Evolutionary conservation across 2,888 invertebrate genomes (phyloP).

Genomic region (Megaustenia siamemsis): DNA sequence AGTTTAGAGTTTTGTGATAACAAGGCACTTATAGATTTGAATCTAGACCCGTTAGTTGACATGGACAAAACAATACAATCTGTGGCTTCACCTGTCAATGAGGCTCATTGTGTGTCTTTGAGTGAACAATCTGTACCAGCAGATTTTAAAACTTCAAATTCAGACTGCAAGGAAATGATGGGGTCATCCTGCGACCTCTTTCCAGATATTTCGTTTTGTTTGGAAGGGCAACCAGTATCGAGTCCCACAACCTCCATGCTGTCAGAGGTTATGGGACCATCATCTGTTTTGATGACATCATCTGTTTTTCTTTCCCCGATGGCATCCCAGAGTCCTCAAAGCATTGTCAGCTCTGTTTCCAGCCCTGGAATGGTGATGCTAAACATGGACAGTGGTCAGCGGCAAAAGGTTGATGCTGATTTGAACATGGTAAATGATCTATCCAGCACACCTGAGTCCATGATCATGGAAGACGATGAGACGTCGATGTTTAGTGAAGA

Average conservation of each 20-base stretch:
- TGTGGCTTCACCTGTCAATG: not conserved
- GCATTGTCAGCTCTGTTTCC: not conserved
- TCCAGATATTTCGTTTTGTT: slow-evolving; percentile 35
- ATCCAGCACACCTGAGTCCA: slow-evolving; percentile 15
- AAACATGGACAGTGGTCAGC: slow-evolving; percentile 22
- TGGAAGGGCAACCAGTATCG: slow-evolving; percentile 15
- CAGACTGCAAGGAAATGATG: not conserved
- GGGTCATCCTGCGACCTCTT: not conserved
- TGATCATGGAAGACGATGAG: not conserved
- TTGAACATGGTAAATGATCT: not conserved
- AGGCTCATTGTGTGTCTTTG: not conserved
- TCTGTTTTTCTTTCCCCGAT: not conserved
- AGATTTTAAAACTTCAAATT: not conserved
- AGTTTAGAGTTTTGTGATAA: not conserved
- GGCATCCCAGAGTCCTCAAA: not conserved
- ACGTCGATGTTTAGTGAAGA: not conserved
- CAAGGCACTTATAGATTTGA: not conserved
- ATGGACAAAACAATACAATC: not conserved
- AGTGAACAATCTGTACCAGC: not conserved
- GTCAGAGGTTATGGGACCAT: not conserved
- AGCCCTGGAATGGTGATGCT: not conserved
- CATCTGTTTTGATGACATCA: not conserved
- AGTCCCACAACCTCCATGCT: not conserved
- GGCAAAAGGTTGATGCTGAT: not conserved
- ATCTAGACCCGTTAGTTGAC: too few relatives aligned